Evolutionary conservation across 2,888 invertebrate genomes (phyloP), one percentile per base, ranked within the genome.

Genomic region (Meteorus colon): DNA sequence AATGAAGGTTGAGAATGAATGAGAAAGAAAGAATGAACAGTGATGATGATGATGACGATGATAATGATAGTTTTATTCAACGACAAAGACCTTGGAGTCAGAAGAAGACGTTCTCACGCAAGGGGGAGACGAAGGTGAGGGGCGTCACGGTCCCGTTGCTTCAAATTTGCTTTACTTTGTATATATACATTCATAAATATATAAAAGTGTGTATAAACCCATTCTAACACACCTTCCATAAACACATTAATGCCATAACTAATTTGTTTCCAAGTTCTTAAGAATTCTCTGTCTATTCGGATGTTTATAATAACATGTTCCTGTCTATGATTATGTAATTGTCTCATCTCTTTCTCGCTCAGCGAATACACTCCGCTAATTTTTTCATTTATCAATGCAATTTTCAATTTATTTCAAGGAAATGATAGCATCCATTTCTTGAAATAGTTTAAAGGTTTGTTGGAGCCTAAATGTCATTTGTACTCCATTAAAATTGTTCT

Each of bases 101-200:
- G 41, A 60, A 73, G 62, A 63, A 59, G 14, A 65, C 24, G 70
- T 74, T 71, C 66, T 77, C 77, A 70, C 77, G 73, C 65, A 14
- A 34, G 37, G 34, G 69, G 77, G 69, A 51, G 60, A 72, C 51
- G 63, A 76, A 62, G 45, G 29, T 62, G 59, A 73, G 63, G 76
- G 73, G 73, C 76, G 76, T 76, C 76, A 76, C 76, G 76, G 73
- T 76, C 66, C 68, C 69, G 73, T 69, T 73, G 55, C 37, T 76
- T 45, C 55, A 76, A 76, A 76, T 73, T 76, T 67, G 73, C 69
- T 41, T 55, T 62, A 68, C 73, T 63, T 45, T 19, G 14, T 31
- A 14, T 34, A 34, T 60, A 29, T n/a, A 63, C 63, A 8, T 31
- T 0, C 34, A n/a, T 55, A 55, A n/a, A 55, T 19, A 55, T 55